Conservation (phyloP, 2,888 invertebrate genomes). For the Euzetes globulus region DNA sequence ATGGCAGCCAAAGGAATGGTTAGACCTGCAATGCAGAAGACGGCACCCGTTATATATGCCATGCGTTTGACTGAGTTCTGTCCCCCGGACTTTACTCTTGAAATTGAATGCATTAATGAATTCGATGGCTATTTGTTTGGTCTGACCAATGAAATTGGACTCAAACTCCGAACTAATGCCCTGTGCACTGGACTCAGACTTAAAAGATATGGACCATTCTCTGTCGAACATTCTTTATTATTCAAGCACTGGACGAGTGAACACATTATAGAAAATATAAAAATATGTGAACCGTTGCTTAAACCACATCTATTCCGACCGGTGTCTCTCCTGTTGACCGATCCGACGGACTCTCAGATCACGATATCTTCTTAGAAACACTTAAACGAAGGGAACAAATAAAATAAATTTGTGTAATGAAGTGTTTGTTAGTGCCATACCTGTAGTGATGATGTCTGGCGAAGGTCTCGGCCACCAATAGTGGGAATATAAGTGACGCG, state of each 20-base stretch:
- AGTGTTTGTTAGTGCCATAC: not conserved
- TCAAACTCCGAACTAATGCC: constrained; percentile 68
- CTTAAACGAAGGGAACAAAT: constrained; percentile 27
- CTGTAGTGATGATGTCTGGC: constrained; percentile 50
- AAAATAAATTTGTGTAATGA: not conserved
- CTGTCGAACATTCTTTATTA: constrained; percentile 64
- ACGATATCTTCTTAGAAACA: constrained; percentile 30
- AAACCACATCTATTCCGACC: not conserved
- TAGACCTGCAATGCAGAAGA: constrained; percentile 59
- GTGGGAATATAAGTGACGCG: constrained; percentile 84
- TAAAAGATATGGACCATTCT: constrained; percentile 73
- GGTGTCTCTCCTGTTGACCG: not conserved
- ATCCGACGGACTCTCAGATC: not conserved
- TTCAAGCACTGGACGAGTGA: constrained; percentile 72
- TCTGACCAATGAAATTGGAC: constrained; percentile 74
- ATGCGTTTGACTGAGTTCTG: constrained; percentile 74
- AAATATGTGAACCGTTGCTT: constrained; percentile 41
- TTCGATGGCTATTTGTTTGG: constrained; percentile 65
- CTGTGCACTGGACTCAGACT: constrained; percentile 71
- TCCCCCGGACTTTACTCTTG: constrained; percentile 75
- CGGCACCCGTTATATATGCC: constrained; percentile 71
- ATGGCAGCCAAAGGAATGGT: constrained; percentile 72
- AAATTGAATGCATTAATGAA: constrained; percentile 80
- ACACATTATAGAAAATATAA: constrained; percentile 61
- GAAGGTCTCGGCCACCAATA: constrained; percentile 93